Percentiles rank a stretch among this genome's conserved stretches.
These are phyloP conservation scores for Drosophila persimilis DNA, from an alignment of 1,140 invertebrate species.

Conservation along the genomic window DNA sequence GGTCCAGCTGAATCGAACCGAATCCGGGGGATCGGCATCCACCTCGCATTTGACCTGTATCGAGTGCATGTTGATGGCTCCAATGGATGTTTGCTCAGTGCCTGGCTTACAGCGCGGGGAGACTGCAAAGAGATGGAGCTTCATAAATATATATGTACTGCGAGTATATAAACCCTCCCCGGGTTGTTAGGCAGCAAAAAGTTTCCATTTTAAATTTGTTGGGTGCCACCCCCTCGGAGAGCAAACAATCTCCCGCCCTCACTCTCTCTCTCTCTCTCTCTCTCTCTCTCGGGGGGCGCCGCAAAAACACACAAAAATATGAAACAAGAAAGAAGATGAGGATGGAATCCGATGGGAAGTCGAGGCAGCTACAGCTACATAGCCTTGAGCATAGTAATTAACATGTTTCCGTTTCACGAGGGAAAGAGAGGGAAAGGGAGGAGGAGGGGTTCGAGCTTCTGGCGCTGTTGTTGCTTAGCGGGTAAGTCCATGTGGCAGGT, in stretches of 20 bases:
- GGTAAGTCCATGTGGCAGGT: slow-evolving; percentile 57
- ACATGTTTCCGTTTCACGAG: slow-evolving; percentile 78
- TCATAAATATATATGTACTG: slow-evolving; percentile 31
- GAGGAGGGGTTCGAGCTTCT: neutral
- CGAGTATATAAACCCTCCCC: slow-evolving; percentile 8
- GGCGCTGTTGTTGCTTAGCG: slow-evolving; percentile 25
- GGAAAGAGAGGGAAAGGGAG: slow-evolving; percentile 9
- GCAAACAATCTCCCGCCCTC: slow-evolving; percentile 45
- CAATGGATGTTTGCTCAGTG: slow-evolving; percentile 85
- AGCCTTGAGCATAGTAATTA: slow-evolving; percentile 80
- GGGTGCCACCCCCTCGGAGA: slow-evolving; percentile 4
- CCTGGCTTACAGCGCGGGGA: slow-evolving; percentile 86
- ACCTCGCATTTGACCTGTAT: slow-evolving; percentile 90
- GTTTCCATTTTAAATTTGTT: slow-evolving; percentile 55
- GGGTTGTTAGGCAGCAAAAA: slow-evolving; percentile 56
- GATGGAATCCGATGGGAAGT: slow-evolving; percentile 56
- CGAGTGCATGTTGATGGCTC: slow-evolving; percentile 86
- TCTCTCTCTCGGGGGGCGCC: slow-evolving; percentile 24
- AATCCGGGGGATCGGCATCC: slow-evolving; percentile 91
- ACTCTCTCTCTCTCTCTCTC: slow-evolving; percentile 3
- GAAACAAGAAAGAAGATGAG: slow-evolving; percentile 16
- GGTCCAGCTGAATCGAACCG: slow-evolving; percentile 91
- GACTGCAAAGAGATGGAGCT: slow-evolving; percentile 83
- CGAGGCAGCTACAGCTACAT: slow-evolving; percentile 54
- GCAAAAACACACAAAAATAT: slow-evolving; percentile 46